phyloP scores from a whole-genome alignment of 2,888 invertebrate genomes.

The Megaustenia siamemsis region DNA sequence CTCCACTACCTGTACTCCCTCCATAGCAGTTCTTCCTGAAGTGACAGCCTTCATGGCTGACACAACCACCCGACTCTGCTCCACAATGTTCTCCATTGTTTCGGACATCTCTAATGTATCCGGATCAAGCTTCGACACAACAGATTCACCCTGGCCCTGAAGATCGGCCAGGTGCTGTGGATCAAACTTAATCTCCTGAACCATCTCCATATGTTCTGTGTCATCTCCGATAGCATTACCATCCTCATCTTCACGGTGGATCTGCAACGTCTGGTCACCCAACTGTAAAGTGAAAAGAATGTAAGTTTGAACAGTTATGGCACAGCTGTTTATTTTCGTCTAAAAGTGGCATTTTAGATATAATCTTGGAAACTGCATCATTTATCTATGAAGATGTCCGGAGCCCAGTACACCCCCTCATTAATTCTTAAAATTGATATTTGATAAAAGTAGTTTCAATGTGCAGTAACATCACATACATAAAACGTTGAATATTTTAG shows the following conservation, averaged over 20 bases:
- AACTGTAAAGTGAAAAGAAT: slow-evolving; percentile 26
- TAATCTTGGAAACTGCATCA: no score
- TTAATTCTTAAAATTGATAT: no score
- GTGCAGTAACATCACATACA: no score
- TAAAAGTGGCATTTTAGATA: no score
- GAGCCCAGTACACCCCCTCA: no score
- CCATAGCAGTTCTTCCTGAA: slow-evolving; percentile 25
- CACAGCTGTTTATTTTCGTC: no score
- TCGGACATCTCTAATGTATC: neutral
- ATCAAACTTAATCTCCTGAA: slow-evolving; percentile 52
- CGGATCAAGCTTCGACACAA: slow-evolving; percentile 27
- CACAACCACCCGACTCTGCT: slow-evolving; percentile 7
- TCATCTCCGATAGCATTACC: slow-evolving; percentile 25
- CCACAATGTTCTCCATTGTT: neutral
- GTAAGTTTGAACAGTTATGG: no score
- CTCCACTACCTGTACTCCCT: slow-evolving; percentile 49
- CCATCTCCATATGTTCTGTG: slow-evolving; percentile 42
- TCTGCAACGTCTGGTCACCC: slow-evolving; percentile 52
- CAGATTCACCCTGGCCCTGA: slow-evolving; percentile 15
- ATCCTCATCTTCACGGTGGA: slow-evolving; percentile 47
- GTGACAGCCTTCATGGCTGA: slow-evolving; percentile 10
- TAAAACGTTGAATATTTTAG: no score
- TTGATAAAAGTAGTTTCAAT: no score
- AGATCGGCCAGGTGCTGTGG: slow-evolving; percentile 42
- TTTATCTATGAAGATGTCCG: no score